Evolutionary conservation across 1,140 invertebrate genomes (phyloP).

Genomic region (Paraescarpia echinospica): DNA sequence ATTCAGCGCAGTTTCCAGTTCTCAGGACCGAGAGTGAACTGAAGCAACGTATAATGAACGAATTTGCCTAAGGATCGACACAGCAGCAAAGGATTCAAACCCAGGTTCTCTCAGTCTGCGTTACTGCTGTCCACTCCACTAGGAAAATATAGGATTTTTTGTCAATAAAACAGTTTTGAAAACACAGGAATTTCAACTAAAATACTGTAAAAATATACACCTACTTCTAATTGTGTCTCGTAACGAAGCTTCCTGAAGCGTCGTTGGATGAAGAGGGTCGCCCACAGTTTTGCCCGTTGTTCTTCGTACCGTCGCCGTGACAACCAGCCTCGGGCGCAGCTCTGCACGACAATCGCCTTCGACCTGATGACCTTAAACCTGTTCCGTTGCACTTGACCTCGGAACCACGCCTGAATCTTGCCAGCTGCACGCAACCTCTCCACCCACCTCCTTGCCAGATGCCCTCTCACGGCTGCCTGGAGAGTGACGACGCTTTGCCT

Average conservation of each 20-base stretch:
- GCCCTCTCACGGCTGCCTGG: background rate
- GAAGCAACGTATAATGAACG: too few relatives aligned
- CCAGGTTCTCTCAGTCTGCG: too few relatives aligned
- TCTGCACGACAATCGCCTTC: background rate
- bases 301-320: background rate
- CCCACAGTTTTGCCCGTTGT: background rate
- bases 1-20: too few relatives aligned
- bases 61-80: too few relatives aligned
- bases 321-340: slow-evolving; percentile 8
- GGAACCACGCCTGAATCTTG: slow-evolving; percentile 37
- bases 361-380: slow-evolving; percentile 14
- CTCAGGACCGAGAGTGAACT: too few relatives aligned
- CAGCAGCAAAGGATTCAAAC: too few relatives aligned
- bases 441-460: background rate
- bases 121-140: too few relatives aligned
- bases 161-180: too few relatives aligned
- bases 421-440: background rate
- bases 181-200: too few relatives aligned
- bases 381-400: slow-evolving; percentile 27
- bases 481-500: slow-evolving; percentile 1
- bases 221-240: background rate
- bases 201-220: background rate
- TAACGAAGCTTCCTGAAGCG: background rate
- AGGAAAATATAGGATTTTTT: too few relatives aligned
- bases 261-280: background rate